phyloP scores from a whole-genome alignment of 2,797 vertebrate species.

The Anguilla marmorata region DNA sequence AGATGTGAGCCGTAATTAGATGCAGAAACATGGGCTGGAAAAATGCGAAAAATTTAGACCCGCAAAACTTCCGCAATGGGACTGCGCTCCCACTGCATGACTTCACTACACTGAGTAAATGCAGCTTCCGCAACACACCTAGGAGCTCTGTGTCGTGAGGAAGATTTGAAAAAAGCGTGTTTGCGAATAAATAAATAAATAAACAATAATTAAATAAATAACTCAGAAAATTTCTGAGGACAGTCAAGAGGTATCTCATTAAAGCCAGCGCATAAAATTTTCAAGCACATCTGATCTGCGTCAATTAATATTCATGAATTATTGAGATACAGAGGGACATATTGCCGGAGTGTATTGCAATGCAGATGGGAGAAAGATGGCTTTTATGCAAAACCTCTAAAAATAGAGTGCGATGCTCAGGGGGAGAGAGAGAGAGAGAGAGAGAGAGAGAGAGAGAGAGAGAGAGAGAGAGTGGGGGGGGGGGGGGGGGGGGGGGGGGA shows the following conservation, averaged over 20 bases:
- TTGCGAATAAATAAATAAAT: constrained; percentile 20
- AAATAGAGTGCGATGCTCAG: constrained; percentile 27
- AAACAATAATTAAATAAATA: neutral
- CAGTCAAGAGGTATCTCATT: constrained; percentile 27
- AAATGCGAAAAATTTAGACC: neutral
- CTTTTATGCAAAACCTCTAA: constrained; percentile 34
- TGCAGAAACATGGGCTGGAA: neutral
- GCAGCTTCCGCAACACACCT: neutral
- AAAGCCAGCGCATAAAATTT: constrained; percentile 39
- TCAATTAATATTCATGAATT: constrained; percentile 45
- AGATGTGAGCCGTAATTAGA: constrained; percentile 12
- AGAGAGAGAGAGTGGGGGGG: neutral
- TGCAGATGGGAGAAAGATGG: constrained; percentile 35
- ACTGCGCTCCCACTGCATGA: neutral
- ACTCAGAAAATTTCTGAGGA: constrained; percentile 24
- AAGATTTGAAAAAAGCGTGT: constrained; percentile 8
- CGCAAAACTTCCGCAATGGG: neutral
- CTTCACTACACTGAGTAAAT: neutral
- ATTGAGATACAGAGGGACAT: constrained; percentile 38
- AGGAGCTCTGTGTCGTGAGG: neutral
- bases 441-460: neutral
- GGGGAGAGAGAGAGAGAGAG: neutral
- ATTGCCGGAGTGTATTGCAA: constrained; percentile 35
- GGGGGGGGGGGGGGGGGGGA: neutral
- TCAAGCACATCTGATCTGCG: constrained; percentile 35